These are phyloP conservation scores for Notothenia coriiceps DNA, from an alignment of 2,113 vertebrate species.

Conservation along the genomic window DNA sequence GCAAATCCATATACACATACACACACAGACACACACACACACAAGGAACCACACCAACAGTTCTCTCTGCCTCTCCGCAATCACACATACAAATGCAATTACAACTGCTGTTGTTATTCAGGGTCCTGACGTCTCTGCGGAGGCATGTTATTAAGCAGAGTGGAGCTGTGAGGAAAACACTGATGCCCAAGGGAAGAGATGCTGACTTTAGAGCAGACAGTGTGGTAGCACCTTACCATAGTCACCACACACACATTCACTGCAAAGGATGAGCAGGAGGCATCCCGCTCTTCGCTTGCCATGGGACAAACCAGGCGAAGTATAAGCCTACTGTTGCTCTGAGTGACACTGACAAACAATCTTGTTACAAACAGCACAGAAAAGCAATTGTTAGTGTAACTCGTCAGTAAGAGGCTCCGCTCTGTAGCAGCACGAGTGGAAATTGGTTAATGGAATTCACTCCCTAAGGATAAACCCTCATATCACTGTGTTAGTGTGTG, in stretches of 20 bases:
- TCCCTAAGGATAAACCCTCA: conserved; percentile 18
- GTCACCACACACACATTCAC: conserved; percentile 30
- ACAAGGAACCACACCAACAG: conserved; percentile 7
- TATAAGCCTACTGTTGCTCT: conserved; percentile 56
- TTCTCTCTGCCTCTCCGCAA: conserved; percentile 17
- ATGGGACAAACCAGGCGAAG: conserved; percentile 54
- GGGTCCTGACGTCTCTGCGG: conserved; percentile 51
- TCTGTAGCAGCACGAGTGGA: conserved; percentile 31
- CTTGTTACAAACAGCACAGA: conserved; percentile 44
- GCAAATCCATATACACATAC: conserved; percentile 39
- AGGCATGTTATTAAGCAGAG: conserved; percentile 66
- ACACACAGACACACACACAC: conserved; percentile 18
- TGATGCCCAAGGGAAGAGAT: conserved; percentile 70
- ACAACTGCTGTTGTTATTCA: conserved; percentile 64
- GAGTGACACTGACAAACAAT: conserved; percentile 60
- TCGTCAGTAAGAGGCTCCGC: conserved; percentile 34
- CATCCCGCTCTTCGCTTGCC: conserved; percentile 43
- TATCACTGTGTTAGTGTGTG: conserved; percentile 7
- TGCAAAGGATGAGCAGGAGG: conserved; percentile 58
- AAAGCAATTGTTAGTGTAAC: conserved; percentile 48
- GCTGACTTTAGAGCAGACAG: conserved; percentile 71
- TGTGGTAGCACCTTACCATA: conserved; percentile 73
- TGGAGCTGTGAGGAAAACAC: conserved; percentile 75
- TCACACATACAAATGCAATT: conserved; percentile 67
- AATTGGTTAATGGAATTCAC: conserved; percentile 47